Percentiles rank a stretch among this genome's conserved stretches.
These are phyloP conservation scores for Borostomias antarcticus DNA, from an alignment of 2,797 vertebrate genomes.

Conservation along the genomic window DNA sequence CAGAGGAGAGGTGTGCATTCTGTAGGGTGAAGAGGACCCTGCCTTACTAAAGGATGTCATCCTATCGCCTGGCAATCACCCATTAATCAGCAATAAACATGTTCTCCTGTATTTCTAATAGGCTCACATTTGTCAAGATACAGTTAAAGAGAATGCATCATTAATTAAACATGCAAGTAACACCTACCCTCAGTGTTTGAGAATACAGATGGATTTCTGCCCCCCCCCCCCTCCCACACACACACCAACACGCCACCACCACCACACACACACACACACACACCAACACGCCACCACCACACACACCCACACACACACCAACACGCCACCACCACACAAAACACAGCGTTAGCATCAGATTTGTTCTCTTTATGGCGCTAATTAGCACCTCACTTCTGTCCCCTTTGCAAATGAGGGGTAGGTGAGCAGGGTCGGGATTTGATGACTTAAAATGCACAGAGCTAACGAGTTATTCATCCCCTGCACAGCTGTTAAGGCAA, in stretches of 20 bases:
- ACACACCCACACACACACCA: background rate
- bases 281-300: constrained; percentile 23
- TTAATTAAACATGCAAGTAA: constrained; percentile 83
- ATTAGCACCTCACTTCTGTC: constrained; percentile 83
- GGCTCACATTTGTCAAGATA: constrained; percentile 77
- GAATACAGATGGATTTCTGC: constrained; percentile 77
- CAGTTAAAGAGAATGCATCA: constrained; percentile 78
- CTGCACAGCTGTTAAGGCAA: constrained; percentile 77
- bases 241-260: constrained; percentile 21
- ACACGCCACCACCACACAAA: constrained; percentile 19
- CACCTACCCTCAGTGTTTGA: constrained; percentile 76
- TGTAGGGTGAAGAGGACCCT: constrained; percentile 37
- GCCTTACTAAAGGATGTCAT: constrained; percentile 49
- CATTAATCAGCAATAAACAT: constrained; percentile 78
- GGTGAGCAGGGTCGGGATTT: constrained; percentile 75
- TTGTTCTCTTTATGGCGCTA: constrained; percentile 85
- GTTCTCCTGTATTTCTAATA: constrained; percentile 74
- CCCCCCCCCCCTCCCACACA: constrained; percentile 20
- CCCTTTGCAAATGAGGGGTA: constrained; percentile 81
- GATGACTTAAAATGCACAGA: constrained; percentile 81
- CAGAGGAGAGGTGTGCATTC: no score
- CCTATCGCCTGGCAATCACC: constrained; percentile 68
- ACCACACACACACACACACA: no score
- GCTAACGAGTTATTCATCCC: constrained; percentile 82
- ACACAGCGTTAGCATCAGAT: constrained; percentile 69